Conservation (phyloP, 2,888 invertebrate species). For the Euclidia mi region DNA sequence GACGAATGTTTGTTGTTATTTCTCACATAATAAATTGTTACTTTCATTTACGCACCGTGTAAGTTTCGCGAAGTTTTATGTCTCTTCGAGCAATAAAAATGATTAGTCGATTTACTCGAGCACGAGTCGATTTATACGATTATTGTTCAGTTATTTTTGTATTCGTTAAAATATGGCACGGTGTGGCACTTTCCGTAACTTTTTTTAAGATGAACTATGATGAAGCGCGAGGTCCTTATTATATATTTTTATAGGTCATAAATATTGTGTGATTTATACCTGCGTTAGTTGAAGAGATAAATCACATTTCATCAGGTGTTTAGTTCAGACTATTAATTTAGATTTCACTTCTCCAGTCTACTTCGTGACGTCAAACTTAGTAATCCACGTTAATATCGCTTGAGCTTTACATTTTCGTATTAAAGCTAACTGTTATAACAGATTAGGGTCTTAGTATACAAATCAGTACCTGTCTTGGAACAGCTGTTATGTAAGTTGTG, state of each 20-base stretch:
- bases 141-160: slow-evolving; percentile 11
- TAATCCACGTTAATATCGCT: slow-evolving; percentile 14
- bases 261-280: too few species aligned
- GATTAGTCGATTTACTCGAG: slow-evolving; percentile 36
- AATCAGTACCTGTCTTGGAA: too few species aligned
- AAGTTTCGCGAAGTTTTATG: slow-evolving; percentile 30
- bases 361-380: slow-evolving; percentile 12
- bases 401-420: slow-evolving; percentile 4
- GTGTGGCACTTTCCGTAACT: too few species aligned
- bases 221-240: too few species aligned
- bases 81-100: slow-evolving; percentile 44
- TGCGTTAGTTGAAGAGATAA: too few species aligned
- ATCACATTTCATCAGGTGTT: too few species aligned
- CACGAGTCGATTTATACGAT: slow-evolving; percentile 11
- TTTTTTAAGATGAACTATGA: too few species aligned
- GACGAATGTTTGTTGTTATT: slow-evolving; percentile 55
- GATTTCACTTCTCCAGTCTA: slow-evolving; percentile 16
- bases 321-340: slow-evolving; percentile 28
- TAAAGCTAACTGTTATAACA: not conserved
- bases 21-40: slow-evolving; percentile 47
- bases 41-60: slow-evolving; percentile 39
- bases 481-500: too few species aligned
- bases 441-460: not conserved
- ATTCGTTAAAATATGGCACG: not conserved
- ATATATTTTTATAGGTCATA: too few species aligned